Evolutionary conservation across 2,797 vertebrate species (phyloP).

Genomic region (Anabas testudineus): DNA sequence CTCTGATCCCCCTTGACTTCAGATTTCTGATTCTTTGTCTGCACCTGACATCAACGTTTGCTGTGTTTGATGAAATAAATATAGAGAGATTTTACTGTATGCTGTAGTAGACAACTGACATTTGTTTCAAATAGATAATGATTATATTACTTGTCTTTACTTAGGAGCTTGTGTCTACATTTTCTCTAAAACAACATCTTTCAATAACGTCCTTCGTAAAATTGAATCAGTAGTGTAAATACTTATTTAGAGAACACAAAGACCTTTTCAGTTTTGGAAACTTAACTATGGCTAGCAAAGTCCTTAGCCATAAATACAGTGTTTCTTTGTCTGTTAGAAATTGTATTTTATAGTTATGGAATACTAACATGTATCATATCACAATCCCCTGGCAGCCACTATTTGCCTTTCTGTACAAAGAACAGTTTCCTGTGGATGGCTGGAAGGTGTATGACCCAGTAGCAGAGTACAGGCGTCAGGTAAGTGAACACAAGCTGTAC

Average conservation of each 20-base stretch:
- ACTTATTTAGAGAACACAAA: not conserved
- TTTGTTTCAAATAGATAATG: too few species aligned
- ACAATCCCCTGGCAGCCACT: conserved; percentile 77
- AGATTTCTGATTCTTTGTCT: too few species aligned
- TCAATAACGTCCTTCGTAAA: too few species aligned
- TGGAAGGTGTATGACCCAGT: conserved; percentile 96
- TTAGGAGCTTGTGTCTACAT: too few species aligned
- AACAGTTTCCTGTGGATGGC: conserved; percentile 91
- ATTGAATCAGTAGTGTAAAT: not conserved
- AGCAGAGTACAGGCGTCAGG: conserved; percentile 94
- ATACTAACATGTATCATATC: not conserved
- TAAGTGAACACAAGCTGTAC: conserved; percentile 60
- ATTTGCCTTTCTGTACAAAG: conserved; percentile 94
- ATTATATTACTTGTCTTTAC: too few species aligned
- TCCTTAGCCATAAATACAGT: not conserved
- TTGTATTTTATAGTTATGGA: not conserved
- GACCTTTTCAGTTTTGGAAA: not conserved
- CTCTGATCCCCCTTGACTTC: too few species aligned
- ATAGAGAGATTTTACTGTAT: too few species aligned
- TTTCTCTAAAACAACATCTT: too few species aligned
- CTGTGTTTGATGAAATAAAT: too few species aligned
- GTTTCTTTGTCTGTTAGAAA: not conserved
- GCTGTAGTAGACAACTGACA: too few species aligned
- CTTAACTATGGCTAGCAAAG: not conserved
- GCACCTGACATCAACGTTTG: too few species aligned